phyloP scores from a whole-genome alignment of 2,888 invertebrate species.

The Torymus tubicola region DNA sequence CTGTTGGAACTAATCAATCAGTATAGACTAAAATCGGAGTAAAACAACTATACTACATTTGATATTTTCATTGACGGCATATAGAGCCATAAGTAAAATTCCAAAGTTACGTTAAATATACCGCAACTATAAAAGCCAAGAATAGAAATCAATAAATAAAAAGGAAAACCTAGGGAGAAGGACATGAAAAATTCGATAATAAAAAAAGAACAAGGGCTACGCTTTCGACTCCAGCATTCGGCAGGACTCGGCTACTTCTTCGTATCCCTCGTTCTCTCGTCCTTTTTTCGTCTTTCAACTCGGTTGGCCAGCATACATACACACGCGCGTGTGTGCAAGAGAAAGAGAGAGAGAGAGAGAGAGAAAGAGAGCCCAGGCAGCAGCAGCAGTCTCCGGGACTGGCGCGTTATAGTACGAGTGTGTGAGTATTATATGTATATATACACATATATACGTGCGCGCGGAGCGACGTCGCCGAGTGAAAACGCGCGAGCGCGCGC shows the following conservation, averaged over 20 bases:
- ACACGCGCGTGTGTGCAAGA: background rate
- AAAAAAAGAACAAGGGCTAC: background rate
- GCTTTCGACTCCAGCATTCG: conserved; percentile 1
- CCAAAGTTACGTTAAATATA: too few relatives aligned
- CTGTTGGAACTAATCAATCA: too few relatives aligned
- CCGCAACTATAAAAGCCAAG: too few relatives aligned
- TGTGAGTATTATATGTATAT: too few relatives aligned
- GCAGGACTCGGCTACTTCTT: conserved; percentile 8
- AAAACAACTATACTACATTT: too few relatives aligned
- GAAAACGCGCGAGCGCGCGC: conserved; percentile 59
- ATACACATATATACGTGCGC: background rate
- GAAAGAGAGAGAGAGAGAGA: conserved; percentile 1
- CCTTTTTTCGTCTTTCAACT: conserved; percentile 27
- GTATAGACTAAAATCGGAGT: too few relatives aligned
- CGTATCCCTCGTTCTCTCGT: conserved; percentile 14
- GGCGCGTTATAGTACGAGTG: conserved; percentile 4
- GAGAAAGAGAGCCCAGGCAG: conserved; percentile 20
- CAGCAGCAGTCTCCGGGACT: background rate
- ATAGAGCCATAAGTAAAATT: too few relatives aligned
- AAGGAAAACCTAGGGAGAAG: background rate
- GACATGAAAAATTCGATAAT: background rate
- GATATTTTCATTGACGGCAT: too few relatives aligned
- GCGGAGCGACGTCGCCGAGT: conserved; percentile 45
- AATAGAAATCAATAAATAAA: too few relatives aligned
- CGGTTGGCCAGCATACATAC: background rate